A percentile compares a stretch with the other conserved stretches of the same genome.
These are phyloP conservation scores for Nomada ferruginata DNA, from an alignment of 2,888 invertebrate genomes.

Conservation along the genomic window DNA sequence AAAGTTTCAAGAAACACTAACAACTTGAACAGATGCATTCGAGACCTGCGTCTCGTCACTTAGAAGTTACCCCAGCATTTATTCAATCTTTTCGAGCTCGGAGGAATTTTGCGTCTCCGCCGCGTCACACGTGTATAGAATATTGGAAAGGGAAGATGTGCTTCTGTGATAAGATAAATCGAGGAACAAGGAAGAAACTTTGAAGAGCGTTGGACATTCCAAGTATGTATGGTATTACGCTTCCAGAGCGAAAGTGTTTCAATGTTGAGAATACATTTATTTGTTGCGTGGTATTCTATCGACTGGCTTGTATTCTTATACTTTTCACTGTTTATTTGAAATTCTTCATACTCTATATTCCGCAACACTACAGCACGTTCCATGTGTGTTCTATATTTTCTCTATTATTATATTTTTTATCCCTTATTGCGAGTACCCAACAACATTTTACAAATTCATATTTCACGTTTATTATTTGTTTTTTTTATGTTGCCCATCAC, in stretches of 20 bases:
- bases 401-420: neutral
- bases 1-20: conserved; percentile 17
- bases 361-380: too few species aligned
- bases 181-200: neutral
- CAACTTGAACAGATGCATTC: conserved; percentile 16
- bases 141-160: neutral
- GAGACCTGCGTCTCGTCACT: conserved; percentile 14
- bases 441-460: too few species aligned
- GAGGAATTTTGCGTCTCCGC: neutral
- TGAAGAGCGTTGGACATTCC: too few species aligned
- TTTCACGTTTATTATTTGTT: neutral
- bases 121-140: neutral
- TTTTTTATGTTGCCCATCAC: too few species aligned
- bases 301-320: too few species aligned
- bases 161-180: neutral
- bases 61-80: conserved; percentile 10
- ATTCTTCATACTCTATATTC: too few species aligned
- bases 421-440: neutral
- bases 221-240: too few species aligned
- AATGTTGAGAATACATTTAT: too few species aligned
- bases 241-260: too few species aligned
- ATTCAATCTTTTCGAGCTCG: conserved; percentile 6
- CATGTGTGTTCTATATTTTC: neutral
- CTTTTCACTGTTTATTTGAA: too few species aligned
- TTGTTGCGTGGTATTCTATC: too few species aligned